Evolutionary conservation across 2,888 invertebrate species (phyloP).

Genomic region (Anorthoa munda): DNA sequence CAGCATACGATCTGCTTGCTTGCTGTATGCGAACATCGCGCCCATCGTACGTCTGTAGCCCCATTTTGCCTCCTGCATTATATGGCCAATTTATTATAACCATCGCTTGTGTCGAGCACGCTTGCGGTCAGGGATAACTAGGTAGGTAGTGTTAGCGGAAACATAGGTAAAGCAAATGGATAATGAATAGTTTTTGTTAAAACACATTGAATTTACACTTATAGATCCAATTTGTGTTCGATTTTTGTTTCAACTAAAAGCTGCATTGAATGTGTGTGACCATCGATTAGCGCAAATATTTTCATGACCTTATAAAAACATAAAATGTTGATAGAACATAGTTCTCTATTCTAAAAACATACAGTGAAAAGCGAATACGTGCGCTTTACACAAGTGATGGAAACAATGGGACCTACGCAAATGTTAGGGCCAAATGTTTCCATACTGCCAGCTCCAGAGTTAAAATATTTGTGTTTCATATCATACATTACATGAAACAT

Average conservation of each 20-base stretch:
- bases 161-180: constrained; percentile 35
- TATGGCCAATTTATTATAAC: constrained; percentile 77
- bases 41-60: constrained; percentile 90
- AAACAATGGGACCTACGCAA: constrained; percentile 62
- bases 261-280: constrained; percentile 54
- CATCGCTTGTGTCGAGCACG: constrained; percentile 77
- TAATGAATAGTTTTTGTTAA: constrained; percentile 28
- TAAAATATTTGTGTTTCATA: constrained; percentile 47
- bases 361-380: constrained; percentile 57
- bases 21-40: constrained; percentile 90
- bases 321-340: constrained; percentile 38
- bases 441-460: constrained; percentile 66
- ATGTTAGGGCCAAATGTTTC: constrained; percentile 72
- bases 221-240: constrained; percentile 1
- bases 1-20: constrained; percentile 89
- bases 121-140: constrained; percentile 54
- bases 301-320: constrained; percentile 30
- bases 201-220: constrained; percentile 26
- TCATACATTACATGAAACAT: constrained; percentile 4
- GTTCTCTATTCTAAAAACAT: constrained; percentile 59
- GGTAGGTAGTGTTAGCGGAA: constrained; percentile 27
- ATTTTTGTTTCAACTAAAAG: constrained; percentile 43
- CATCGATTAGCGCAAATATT: constrained; percentile 39
- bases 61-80: constrained; percentile 90
- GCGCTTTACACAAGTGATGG: constrained; percentile 77